Conservation (phyloP, 1,140 invertebrate species). For the Hormaphis cornu region DNA sequence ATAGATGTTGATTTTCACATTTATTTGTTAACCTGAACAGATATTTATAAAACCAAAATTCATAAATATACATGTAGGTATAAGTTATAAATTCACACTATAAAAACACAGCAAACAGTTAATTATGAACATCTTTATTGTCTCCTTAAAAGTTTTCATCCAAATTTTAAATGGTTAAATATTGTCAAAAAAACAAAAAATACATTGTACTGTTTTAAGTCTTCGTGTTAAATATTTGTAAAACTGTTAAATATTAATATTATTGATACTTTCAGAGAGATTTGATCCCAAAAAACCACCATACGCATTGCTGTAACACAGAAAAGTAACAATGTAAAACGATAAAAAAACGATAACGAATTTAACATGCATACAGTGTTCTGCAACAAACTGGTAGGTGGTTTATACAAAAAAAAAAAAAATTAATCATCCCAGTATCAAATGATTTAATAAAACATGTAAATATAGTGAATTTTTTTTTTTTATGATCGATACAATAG, state of each 20-base stretch:
- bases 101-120: conserved; percentile 10
- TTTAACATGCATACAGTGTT: neutral
- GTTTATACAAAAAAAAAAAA: neutral
- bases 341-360: neutral
- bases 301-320: neutral
- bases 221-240: neutral
- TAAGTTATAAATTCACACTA: neutral
- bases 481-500: neutral
- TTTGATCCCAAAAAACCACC: neutral
- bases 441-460: neutral
- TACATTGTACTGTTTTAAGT: conserved; percentile 1
- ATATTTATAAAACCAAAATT: neutral
- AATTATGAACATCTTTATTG: conserved; percentile 5
- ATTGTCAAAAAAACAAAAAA: neutral
- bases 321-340: conserved; percentile 1
- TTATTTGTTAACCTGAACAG: neutral
- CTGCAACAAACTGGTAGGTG: neutral
- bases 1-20: neutral
- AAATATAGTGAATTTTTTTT: too few species aligned
- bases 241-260: neutral
- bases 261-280: neutral
- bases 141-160: neutral
- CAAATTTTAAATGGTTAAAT: neutral
- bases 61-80: neutral
- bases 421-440: neutral